These are phyloP conservation scores for Phortica okadai DNA, from an alignment of 2,888 invertebrate genomes.

Conservation along the genomic window DNA sequence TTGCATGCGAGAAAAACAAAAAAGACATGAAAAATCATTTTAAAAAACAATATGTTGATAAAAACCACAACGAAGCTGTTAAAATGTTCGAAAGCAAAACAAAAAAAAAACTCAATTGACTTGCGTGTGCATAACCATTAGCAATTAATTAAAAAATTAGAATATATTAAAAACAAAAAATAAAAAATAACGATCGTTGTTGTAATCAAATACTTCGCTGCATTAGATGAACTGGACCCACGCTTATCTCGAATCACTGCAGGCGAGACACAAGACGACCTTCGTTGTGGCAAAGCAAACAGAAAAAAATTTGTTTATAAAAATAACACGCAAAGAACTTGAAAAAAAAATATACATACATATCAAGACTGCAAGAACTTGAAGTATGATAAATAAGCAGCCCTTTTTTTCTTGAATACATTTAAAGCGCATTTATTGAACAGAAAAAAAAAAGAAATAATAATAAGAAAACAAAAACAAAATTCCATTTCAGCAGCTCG, in stretches of 20 bases:
- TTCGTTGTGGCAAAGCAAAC: background rate
- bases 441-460: too few species aligned
- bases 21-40: background rate
- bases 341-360: background rate
- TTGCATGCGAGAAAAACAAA: background rate
- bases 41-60: background rate
- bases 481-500: background rate
- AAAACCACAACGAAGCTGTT: background rate
- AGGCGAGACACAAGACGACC: background rate
- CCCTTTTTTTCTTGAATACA: background rate
- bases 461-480: too few species aligned
- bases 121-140: slow-evolving; percentile 64
- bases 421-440: background rate
- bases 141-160: slow-evolving; percentile 70
- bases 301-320: background rate
- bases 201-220: background rate
- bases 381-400: background rate
- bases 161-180: slow-evolving; percentile 55
- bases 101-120: background rate
- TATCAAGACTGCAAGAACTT: background rate
- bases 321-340: background rate
- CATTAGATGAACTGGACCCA: background rate
- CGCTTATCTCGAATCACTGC: slow-evolving; percentile 7
- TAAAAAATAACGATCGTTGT: background rate
- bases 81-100: background rate